Evolutionary conservation across 2,888 invertebrate species (phyloP).

Genomic region (Cheilosia impressa): DNA sequence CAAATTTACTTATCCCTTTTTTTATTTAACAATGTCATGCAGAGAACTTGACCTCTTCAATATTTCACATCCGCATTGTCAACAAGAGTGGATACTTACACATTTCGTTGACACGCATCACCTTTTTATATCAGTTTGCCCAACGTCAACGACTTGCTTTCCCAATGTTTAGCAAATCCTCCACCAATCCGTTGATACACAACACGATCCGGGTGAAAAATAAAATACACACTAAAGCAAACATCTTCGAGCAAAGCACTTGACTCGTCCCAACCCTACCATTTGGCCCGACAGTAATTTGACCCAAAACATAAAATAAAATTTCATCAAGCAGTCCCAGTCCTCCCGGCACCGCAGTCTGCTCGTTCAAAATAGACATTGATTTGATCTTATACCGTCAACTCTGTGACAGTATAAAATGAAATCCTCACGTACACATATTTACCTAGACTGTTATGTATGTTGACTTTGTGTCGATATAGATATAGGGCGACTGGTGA

Average conservation of each 20-base stretch:
- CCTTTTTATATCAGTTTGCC: slow-evolving; percentile 43
- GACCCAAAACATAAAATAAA: slow-evolving; percentile 34
- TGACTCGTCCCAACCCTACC: background rate
- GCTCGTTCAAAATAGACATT: slow-evolving; percentile 32
- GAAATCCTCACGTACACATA: slow-evolving; percentile 11
- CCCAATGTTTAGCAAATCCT: slow-evolving; percentile 38
- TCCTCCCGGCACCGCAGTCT: background rate
- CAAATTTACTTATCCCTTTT: too few relatives aligned
- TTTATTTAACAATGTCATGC: too few relatives aligned
- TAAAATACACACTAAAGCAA: slow-evolving; percentile 30
- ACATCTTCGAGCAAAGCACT: background rate
- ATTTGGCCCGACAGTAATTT: slow-evolving; percentile 16
- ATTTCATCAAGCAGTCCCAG: slow-evolving; percentile 31
- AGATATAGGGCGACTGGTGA: background rate
- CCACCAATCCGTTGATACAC: slow-evolving; percentile 11
- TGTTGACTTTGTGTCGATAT: slow-evolving; percentile 15
- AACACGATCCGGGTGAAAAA: background rate
- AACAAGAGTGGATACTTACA: too few relatives aligned
- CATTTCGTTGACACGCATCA: background rate
- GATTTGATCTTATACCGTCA: slow-evolving; percentile 43
- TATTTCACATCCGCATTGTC: too few relatives aligned
- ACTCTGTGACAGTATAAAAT: slow-evolving; percentile 46
- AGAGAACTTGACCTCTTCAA: too few relatives aligned
- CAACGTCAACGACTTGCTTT: slow-evolving; percentile 32
- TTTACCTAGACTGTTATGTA: background rate